Percentiles rank a stretch among this genome's conserved stretches.
Evolutionary conservation across 2,113 vertebrate genomes (phyloP).

Genomic region (Manacus vitellinus): DNA sequence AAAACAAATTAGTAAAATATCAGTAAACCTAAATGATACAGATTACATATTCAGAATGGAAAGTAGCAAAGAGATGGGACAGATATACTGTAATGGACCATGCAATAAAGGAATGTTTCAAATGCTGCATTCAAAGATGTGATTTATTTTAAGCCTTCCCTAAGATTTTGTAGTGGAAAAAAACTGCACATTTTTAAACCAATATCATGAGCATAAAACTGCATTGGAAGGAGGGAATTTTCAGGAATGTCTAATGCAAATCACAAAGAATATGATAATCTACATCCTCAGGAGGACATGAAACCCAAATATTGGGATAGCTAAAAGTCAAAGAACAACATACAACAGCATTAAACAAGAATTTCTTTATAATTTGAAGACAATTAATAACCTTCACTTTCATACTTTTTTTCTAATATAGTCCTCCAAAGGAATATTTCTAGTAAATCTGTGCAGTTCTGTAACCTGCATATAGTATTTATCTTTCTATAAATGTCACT

Average conservation of each 20-base stretch:
- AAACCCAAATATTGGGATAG: neutral
- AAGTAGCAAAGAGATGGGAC: neutral
- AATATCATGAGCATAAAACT: neutral
- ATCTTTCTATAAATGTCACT: neutral
- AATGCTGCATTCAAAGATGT: neutral
- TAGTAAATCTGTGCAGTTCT: neutral
- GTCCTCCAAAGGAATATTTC: neutral
- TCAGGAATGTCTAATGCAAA: neutral
- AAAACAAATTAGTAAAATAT: neutral
- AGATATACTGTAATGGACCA: neutral
- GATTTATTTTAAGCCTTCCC: neutral
- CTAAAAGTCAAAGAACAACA: neutral
- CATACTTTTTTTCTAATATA: neutral
- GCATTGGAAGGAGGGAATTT: neutral
- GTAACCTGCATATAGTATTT: rapidly evolving
- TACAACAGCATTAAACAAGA: neutral
- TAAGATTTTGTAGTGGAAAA: neutral
- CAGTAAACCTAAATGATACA: rapidly evolving
- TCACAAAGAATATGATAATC: neutral
- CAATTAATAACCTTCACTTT: neutral
- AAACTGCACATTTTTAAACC: neutral
- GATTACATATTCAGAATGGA: neutral
- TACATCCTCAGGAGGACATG: neutral
- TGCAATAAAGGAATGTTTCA: neutral
- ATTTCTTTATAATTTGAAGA: neutral